Conservation (phyloP, 2,797 vertebrate genomes). For the Sus cebifrons region DNA sequence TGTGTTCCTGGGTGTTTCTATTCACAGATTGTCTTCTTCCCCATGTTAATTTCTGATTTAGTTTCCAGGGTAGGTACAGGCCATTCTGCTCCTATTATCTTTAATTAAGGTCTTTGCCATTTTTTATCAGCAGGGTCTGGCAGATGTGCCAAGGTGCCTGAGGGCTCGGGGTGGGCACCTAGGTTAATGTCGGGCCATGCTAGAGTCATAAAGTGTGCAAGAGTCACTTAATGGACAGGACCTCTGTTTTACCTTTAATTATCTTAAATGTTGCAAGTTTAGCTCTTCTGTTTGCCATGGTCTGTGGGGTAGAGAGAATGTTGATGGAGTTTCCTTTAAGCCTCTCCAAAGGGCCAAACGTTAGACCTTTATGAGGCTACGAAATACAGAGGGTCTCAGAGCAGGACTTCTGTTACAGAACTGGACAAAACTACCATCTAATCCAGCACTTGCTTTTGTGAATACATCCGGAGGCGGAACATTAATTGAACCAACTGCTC, state of each 20-base stretch:
- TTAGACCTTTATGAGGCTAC: not conserved
- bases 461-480: constrained; percentile 45
- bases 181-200: constrained; percentile 81
- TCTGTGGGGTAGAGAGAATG: constrained; percentile 66
- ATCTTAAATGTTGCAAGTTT: constrained; percentile 78
- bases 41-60: constrained; percentile 77
- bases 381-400: constrained; percentile 42
- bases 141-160: constrained; percentile 78
- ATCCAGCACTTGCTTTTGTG: not conserved
- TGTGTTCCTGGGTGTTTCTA: constrained; percentile 42
- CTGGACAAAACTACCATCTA: constrained; percentile 29
- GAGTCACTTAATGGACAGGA: constrained; percentile 80
- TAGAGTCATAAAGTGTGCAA: constrained; percentile 72
- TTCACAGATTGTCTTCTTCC: constrained; percentile 25
- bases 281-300: constrained; percentile 64
- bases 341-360: constrained; percentile 58
- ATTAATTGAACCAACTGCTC: not conserved
- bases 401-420: constrained; percentile 33
- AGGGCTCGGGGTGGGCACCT: constrained; percentile 82
- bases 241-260: constrained; percentile 87
- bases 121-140: constrained; percentile 82
- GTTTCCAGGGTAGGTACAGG: constrained; percentile 35
- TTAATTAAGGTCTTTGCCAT: constrained; percentile 81
- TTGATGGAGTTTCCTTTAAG: constrained; percentile 56
- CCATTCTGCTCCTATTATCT: constrained; percentile 74